phyloP scores from a whole-genome alignment of 2,888 invertebrate species.

The Pterostichus niger region DNA sequence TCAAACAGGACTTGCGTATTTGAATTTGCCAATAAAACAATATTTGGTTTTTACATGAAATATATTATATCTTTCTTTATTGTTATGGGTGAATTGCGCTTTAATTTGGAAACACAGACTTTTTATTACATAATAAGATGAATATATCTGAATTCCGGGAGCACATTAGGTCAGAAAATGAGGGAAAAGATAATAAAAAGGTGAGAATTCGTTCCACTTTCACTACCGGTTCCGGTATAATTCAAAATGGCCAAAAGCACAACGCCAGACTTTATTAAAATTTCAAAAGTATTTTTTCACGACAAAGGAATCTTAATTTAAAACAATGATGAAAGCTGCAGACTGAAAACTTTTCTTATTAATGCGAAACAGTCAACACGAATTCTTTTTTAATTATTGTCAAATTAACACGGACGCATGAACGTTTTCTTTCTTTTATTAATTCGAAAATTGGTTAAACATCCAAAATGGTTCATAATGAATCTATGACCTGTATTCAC shows the following conservation, averaged over 20 bases:
- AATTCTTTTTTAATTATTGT: constrained; percentile 28
- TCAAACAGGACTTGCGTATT: constrained; percentile 4
- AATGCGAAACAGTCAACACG: constrained; percentile 11
- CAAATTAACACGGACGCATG: constrained; percentile 11
- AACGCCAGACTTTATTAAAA: constrained; percentile 53
- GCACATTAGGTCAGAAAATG: not conserved
- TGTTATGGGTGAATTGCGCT: not conserved
- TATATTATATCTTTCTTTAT: too few relatives aligned
- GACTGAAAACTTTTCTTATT: constrained; percentile 23
- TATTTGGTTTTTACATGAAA: too few relatives aligned
- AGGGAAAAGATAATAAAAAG: not conserved
- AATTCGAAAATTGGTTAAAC: not conserved
- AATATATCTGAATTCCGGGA: constrained; percentile 6
- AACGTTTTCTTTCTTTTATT: constrained; percentile 10
- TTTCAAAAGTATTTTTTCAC: constrained; percentile 45
- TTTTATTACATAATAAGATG: constrained; percentile 2
- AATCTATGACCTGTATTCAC: too few relatives aligned
- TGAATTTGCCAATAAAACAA: not conserved
- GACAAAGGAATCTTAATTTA: constrained; percentile 59
- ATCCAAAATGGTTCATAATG: not conserved
- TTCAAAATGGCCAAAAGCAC: constrained; percentile 31
- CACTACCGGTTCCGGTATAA: constrained; percentile 21
- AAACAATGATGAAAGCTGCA: constrained; percentile 19
- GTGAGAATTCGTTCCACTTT: constrained; percentile 15
- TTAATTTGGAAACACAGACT: not conserved